Evolutionary conservation across 2,113 vertebrate species (phyloP).

Genomic region (Accipiter virgatus): DNA sequence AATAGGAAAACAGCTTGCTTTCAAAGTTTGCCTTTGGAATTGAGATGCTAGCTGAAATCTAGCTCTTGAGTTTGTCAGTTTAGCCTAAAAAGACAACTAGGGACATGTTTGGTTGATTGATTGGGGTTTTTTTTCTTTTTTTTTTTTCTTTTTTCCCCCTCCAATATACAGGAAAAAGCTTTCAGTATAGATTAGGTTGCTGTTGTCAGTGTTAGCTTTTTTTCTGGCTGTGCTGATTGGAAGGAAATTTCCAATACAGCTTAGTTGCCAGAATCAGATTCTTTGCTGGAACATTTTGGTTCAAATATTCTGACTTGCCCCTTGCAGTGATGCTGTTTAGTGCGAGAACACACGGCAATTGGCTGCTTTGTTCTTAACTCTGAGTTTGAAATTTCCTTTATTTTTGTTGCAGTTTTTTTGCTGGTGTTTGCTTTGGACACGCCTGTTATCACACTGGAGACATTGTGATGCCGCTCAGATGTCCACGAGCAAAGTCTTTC

Average conservation of each 20-base stretch:
- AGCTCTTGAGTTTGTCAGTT: background rate
- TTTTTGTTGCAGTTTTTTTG: background rate
- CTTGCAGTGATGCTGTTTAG: background rate
- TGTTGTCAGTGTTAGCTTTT: background rate
- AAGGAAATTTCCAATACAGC: conserved; percentile 60
- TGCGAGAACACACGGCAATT: background rate
- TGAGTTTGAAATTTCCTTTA: background rate
- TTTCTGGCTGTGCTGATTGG: background rate
- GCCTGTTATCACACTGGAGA: background rate
- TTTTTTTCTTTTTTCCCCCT: background rate
- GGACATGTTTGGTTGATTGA: background rate
- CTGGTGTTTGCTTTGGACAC: background rate
- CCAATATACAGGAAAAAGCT: background rate
- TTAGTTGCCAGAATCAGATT: conserved; percentile 2
- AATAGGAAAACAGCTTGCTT: background rate
- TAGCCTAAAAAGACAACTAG: background rate
- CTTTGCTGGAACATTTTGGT: conserved; percentile 17
- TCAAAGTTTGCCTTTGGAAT: background rate
- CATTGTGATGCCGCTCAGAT: fast-evolving
- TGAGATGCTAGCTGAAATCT: background rate
- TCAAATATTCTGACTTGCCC: background rate
- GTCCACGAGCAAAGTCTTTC: background rate
- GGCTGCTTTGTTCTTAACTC: background rate
- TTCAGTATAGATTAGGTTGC: background rate
- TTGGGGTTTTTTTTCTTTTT: background rate